A percentile compares a stretch with the other conserved stretches of the same genome.
Conservation (phyloP, 2,888 invertebrate genomes). For the Tipula vernalis region DNA sequence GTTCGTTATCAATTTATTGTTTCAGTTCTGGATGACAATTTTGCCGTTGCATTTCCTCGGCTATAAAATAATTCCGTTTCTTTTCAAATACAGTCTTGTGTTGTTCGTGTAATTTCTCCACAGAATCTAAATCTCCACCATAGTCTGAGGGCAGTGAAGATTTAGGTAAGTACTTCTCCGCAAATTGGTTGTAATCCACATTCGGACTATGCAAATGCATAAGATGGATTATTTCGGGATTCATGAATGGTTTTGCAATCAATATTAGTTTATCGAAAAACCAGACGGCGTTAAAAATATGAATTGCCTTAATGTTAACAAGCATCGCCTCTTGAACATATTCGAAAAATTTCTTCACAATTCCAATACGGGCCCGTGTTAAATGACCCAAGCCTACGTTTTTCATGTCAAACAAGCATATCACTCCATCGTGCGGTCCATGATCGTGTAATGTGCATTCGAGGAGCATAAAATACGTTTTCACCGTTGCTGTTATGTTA, state of each 20-base stretch:
- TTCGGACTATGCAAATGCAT: constrained; percentile 25
- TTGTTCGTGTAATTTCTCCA: constrained; percentile 16
- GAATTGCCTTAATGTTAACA: constrained; percentile 49
- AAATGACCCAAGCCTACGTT: constrained; percentile 49
- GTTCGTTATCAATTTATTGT: neutral
- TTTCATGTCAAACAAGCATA: constrained; percentile 55
- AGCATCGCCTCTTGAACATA: constrained; percentile 59
- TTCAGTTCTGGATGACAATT: neutral
- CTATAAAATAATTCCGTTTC: constrained; percentile 17
- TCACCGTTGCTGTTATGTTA: constrained; percentile 44
- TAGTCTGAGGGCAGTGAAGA: constrained; percentile 46
- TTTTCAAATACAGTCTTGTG: constrained; percentile 15
- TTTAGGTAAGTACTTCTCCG: constrained; percentile 42
- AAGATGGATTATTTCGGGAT: constrained; percentile 43
- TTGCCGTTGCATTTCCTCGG: constrained; percentile 18
- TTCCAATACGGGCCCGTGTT: constrained; percentile 42
- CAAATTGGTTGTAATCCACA: constrained; percentile 42
- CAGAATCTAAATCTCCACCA: constrained; percentile 40
- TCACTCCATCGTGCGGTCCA: constrained; percentile 48
- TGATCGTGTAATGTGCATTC: constrained; percentile 43
- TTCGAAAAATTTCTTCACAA: constrained; percentile 48
- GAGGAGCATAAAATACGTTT: constrained; percentile 45
- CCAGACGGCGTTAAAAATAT: constrained; percentile 49
- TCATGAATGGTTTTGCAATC: constrained; percentile 46
- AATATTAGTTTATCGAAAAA: constrained; percentile 45